These are phyloP conservation scores for Vicugna pacos DNA, from an alignment of 2,113 vertebrate genomes.

Conservation along the genomic window DNA sequence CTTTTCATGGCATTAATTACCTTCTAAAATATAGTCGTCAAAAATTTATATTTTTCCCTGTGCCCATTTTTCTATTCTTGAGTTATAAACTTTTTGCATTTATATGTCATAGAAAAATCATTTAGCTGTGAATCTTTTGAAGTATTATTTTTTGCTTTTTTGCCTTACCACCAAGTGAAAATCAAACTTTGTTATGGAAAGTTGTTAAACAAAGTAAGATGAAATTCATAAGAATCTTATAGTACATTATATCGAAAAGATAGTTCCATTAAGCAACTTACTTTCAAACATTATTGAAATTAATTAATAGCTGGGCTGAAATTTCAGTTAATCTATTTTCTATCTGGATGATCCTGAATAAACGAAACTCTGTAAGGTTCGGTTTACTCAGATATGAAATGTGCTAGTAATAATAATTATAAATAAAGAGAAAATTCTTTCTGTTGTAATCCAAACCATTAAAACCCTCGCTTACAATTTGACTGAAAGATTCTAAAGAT, in stretches of 20 bases:
- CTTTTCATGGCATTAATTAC: neutral
- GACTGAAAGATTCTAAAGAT: neutral
- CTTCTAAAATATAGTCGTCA: neutral
- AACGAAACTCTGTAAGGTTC: neutral
- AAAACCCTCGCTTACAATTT: neutral
- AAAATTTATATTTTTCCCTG: neutral
- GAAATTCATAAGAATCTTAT: slow-evolving; percentile 4
- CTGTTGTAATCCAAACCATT: neutral
- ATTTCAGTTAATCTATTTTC: neutral
- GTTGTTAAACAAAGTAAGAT: neutral
- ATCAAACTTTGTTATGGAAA: neutral
- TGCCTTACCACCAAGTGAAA: neutral
- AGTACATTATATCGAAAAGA: neutral
- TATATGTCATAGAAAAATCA: neutral
- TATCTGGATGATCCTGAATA: neutral
- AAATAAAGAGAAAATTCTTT: neutral
- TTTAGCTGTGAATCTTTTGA: neutral
- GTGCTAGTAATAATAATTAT: neutral
- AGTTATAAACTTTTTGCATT: neutral
- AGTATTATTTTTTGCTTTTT: neutral
- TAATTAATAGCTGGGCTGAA: neutral
- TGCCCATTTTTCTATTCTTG: neutral
- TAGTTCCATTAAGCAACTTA: neutral
- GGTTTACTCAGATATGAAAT: neutral
- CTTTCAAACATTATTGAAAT: neutral